phyloP scores from a whole-genome alignment of 2,113 vertebrate genomes.

The Antechinus stuartii region DNA sequence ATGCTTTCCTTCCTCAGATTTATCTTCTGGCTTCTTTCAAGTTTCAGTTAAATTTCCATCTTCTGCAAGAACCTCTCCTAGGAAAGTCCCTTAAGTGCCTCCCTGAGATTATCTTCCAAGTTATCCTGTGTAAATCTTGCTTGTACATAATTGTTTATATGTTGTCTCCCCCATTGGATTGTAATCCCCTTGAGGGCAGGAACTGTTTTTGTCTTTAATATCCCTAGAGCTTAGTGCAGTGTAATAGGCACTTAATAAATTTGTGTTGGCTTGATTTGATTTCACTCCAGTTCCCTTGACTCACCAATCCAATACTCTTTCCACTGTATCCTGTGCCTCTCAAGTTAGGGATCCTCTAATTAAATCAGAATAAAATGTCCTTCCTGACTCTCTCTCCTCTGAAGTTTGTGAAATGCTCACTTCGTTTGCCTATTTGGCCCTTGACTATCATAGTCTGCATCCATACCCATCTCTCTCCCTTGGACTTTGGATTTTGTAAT shows the following conservation, averaged over 20 bases:
- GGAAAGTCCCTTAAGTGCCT: neutral
- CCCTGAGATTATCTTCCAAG: neutral
- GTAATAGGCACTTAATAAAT: accelerated
- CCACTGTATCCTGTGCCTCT: neutral
- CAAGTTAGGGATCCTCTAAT: neutral
- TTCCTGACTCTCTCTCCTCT: neutral
- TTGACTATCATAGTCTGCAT: neutral
- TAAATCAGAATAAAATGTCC: neutral
- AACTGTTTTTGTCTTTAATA: neutral
- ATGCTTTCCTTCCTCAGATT: neutral
- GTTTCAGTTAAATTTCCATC: neutral
- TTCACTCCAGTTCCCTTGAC: neutral
- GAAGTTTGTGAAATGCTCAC: neutral
- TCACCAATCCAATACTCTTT: neutral
- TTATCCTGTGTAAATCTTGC: neutral
- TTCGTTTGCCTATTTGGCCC: neutral
- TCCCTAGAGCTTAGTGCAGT: neutral
- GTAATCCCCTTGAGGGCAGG: neutral
- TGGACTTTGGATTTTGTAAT: neutral
- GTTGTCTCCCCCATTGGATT: neutral
- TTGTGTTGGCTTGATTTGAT: neutral
- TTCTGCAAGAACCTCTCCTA: neutral
- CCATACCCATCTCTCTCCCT: neutral
- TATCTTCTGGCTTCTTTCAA: neutral
- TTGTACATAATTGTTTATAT: neutral